Conservation (phyloP, 2,888 invertebrate species). For the Epirrhoe tristata region DNA sequence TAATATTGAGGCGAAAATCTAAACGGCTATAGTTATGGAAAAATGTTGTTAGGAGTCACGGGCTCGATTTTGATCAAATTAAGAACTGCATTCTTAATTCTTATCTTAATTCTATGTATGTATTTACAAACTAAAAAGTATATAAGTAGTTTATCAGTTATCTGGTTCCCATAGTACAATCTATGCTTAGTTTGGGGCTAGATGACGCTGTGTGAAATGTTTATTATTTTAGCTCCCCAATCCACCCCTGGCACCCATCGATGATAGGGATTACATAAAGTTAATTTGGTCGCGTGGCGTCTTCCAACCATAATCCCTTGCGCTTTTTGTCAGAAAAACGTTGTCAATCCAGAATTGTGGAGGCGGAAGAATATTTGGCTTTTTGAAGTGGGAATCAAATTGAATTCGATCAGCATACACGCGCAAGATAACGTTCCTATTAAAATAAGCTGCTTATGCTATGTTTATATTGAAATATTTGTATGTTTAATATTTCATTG, state of each 20-base stretch:
- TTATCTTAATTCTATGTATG: no score
- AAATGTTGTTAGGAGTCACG: no score
- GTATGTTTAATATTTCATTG: no score
- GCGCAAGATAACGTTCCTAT: conserved; percentile 7
- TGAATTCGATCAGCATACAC: conserved; percentile 43
- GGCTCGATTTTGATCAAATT: no score
- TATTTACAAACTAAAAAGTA: no score
- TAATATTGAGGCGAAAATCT: no score
- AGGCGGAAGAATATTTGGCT: conserved; percentile 57
- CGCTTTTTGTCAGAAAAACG: conserved; percentile 51
- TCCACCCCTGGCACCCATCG: conserved; percentile 51
- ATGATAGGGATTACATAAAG: conserved; percentile 75
- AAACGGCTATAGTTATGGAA: no score
- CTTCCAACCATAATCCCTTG: conserved; percentile 55
- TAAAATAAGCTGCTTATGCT: neutral
- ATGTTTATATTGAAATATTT: neutral
- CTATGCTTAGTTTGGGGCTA: no score
- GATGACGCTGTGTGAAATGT: no score
- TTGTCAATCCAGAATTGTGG: conserved; percentile 65
- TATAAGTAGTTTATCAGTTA: no score
- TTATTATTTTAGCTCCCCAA: neutral
- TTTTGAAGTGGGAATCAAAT: conserved; percentile 44
- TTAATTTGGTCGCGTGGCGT: conserved; percentile 81
- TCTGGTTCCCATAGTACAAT: no score
- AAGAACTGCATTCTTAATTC: no score